phyloP scores from a whole-genome alignment of 2,888 invertebrate species.

The Oeneis ivallda region DNA sequence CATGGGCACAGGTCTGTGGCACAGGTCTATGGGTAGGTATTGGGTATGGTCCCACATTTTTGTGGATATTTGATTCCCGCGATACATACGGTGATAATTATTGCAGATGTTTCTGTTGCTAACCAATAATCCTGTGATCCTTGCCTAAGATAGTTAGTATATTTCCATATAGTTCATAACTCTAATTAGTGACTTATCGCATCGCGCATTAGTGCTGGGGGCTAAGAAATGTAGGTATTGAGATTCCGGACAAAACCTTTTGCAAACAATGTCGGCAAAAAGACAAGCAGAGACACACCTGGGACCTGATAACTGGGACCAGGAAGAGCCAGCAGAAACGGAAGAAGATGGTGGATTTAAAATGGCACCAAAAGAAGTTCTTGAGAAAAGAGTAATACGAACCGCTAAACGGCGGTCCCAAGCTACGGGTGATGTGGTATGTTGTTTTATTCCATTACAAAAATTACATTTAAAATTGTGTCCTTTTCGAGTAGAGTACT shows the following conservation, averaged over 20 bases:
- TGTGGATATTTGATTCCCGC: too few species aligned
- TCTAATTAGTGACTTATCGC: background rate
- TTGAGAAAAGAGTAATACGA: constrained; percentile 89
- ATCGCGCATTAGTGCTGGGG: background rate
- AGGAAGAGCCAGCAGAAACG: constrained; percentile 81
- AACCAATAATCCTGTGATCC: too few species aligned
- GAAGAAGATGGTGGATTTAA: constrained; percentile 89
- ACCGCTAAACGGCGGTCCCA: constrained; percentile 86
- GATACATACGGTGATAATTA: too few species aligned
- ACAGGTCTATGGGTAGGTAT: too few species aligned
- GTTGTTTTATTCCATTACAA: background rate
- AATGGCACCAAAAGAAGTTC: constrained; percentile 83
- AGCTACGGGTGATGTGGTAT: constrained; percentile 33
- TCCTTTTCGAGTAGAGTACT: background rate
- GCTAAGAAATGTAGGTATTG: background rate
- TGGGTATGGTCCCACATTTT: too few species aligned
- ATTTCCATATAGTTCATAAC: background rate
- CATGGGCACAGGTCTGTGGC: too few species aligned
- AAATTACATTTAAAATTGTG: background rate
- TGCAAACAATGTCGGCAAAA: constrained; percentile 84
- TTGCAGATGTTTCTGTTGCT: too few species aligned
- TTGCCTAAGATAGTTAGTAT: background rate
- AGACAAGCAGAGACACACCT: constrained; percentile 87
- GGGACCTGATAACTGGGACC: constrained; percentile 93
- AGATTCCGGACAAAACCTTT: background rate